Evolutionary conservation across 2,797 vertebrate genomes (phyloP).

Genomic region (Alosa sapidissima): DNA sequence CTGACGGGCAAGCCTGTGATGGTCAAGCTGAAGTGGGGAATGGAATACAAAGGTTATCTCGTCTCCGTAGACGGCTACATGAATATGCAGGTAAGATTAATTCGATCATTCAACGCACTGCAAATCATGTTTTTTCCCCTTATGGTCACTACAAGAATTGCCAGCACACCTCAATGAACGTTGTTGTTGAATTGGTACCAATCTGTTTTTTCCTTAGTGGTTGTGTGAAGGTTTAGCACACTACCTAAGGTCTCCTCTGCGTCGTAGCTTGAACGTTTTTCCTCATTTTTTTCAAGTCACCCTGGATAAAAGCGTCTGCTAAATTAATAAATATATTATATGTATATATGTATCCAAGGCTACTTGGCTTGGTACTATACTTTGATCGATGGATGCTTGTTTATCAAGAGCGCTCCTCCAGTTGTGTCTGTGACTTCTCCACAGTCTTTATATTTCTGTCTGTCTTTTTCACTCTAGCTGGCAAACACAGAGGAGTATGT

Average conservation of each 20-base stretch:
- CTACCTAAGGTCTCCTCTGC: too few relatives aligned
- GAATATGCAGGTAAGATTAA: slow-evolving; percentile 92
- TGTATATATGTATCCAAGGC: too few relatives aligned
- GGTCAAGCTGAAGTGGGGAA: slow-evolving; percentile 98
- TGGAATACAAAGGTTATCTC: slow-evolving; percentile 98
- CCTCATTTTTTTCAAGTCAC: too few relatives aligned
- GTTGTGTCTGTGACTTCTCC: background rate
- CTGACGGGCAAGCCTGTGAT: slow-evolving; percentile 97
- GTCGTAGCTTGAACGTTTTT: too few relatives aligned
- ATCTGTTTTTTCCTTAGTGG: too few relatives aligned
- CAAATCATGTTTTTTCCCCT: too few relatives aligned
- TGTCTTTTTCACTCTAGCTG: slow-evolving; percentile 68
- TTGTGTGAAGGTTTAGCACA: too few relatives aligned
- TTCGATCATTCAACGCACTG: background rate
- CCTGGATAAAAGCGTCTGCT: too few relatives aligned
- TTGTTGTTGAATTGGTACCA: background rate
- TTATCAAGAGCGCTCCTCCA: too few relatives aligned
- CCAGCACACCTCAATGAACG: background rate
- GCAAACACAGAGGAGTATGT: slow-evolving; percentile 98
- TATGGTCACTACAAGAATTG: background rate
- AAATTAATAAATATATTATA: too few relatives aligned
- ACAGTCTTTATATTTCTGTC: background rate
- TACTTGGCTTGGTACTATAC: too few relatives aligned
- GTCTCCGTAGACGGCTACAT: slow-evolving; percentile 97
- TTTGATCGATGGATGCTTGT: too few relatives aligned